Percentiles rank a stretch among this genome's conserved stretches.
Conservation (phyloP, 2,888 invertebrate genomes). For the Tupiocoris notatus region DNA sequence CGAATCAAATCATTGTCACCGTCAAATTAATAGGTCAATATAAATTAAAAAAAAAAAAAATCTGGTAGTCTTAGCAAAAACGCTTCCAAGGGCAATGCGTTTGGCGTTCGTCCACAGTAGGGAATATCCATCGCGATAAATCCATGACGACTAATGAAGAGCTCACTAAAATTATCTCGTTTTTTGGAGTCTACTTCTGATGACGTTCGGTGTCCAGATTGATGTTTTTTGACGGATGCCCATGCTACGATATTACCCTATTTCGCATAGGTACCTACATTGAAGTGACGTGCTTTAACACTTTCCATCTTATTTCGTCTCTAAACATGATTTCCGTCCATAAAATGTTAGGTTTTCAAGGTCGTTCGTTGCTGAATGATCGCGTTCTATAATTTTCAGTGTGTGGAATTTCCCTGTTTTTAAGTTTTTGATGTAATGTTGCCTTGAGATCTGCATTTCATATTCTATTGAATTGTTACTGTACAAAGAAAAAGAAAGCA, state of each 20-base stretch:
- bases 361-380: conserved; percentile 10
- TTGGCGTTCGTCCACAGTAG: too few relatives aligned
- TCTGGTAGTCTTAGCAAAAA: too few relatives aligned
- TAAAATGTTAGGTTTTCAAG: conserved; percentile 37
- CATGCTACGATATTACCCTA: background rate
- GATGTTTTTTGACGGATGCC: too few relatives aligned
- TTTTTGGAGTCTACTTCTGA: too few relatives aligned
- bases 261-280: background rate
- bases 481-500: conserved; percentile 14
- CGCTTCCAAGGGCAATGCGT: too few relatives aligned
- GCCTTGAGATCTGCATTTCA: conserved; percentile 33
- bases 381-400: background rate
- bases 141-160: too few relatives aligned
- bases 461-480: conserved; percentile 11
- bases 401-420: conserved; percentile 7
- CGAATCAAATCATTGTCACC: too few relatives aligned
- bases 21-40: too few relatives aligned
- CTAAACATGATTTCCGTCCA: conserved; percentile 36
- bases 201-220: too few relatives aligned
- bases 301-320: conserved; percentile 9
- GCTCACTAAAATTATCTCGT: too few relatives aligned
- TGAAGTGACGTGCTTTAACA: background rate
- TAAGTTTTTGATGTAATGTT: conserved; percentile 11
- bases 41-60: too few relatives aligned
- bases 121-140: too few relatives aligned